phyloP scores from a whole-genome alignment of 2,113 vertebrate species.

The Forbesichthys agassizii region DNA sequence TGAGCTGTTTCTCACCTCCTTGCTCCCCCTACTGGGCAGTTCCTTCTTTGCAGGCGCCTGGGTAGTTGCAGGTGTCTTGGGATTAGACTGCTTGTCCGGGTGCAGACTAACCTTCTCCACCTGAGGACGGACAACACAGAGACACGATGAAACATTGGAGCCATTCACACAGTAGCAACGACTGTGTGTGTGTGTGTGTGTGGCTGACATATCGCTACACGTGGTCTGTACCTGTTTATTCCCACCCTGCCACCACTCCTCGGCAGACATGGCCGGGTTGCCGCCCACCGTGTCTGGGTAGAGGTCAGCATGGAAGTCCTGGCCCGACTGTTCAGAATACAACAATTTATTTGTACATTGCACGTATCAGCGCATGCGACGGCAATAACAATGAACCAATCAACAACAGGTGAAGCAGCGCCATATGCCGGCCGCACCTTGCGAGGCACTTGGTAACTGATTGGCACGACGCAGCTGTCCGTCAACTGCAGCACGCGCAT shows the following conservation, averaged over 20 bases:
- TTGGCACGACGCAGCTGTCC: constrained; percentile 80
- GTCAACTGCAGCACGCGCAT: constrained; percentile 89
- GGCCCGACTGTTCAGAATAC: constrained; percentile 70
- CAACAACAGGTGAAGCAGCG: too few species aligned
- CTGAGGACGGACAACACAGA: constrained; percentile 59
- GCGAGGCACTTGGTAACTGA: constrained; percentile 90
- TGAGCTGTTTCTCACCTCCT: constrained; percentile 58
- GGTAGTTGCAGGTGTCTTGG: constrained; percentile 46
- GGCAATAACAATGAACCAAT: too few species aligned
- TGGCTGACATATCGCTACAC: neutral
- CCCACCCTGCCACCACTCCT: constrained; percentile 89
- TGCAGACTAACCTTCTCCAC: constrained; percentile 85
- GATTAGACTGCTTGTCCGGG: constrained; percentile 71
- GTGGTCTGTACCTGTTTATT: constrained; percentile 80
- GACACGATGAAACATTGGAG: neutral
- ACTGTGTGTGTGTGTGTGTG: constrained; percentile 2
- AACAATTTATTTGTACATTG: neutral
- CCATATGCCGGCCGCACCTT: constrained; percentile 78
- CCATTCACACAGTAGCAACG: too few species aligned
- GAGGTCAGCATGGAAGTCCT: constrained; percentile 90
- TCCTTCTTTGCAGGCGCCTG: constrained; percentile 55
- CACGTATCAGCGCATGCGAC: too few species aligned
- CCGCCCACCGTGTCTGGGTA: constrained; percentile 84
- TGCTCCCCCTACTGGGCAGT: constrained; percentile 53
- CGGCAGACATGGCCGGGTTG: constrained; percentile 73